Conservation (phyloP, 2,797 vertebrate species). For the Arnoldichthys spilopterus region DNA sequence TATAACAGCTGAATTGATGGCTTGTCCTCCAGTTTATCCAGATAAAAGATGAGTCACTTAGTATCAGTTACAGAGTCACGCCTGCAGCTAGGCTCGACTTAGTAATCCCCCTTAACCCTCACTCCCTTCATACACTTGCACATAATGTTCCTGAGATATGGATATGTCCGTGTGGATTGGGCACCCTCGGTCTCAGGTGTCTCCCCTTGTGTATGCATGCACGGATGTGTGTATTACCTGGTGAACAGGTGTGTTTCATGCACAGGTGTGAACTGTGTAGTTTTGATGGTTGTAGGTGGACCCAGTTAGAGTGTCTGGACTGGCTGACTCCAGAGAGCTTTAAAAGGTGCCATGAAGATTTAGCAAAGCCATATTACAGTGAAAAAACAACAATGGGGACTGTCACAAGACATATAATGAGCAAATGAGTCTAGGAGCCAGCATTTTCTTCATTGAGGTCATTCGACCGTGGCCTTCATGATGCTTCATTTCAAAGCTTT, state of each 20-base stretch:
- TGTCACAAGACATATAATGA: slow-evolving; percentile 76
- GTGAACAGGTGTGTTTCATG: slow-evolving; percentile 76
- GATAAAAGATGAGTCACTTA: slow-evolving; percentile 69
- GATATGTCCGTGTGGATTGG: slow-evolving; percentile 49
- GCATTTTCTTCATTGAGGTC: slow-evolving; percentile 69
- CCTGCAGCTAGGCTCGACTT: slow-evolving; percentile 66
- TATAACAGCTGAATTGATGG: slow-evolving; percentile 61
- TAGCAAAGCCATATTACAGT: slow-evolving; percentile 68
- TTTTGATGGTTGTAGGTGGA: slow-evolving; percentile 71
- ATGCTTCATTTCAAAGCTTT: slow-evolving; percentile 71
- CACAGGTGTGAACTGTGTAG: slow-evolving; percentile 77
- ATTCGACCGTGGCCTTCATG: slow-evolving; percentile 68
- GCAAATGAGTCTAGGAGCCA: slow-evolving; percentile 76
- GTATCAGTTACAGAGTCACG: slow-evolving; percentile 72
- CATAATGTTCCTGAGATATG: slow-evolving; percentile 74
- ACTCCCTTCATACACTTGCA: slow-evolving; percentile 77
- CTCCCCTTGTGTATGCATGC: slow-evolving; percentile 18
- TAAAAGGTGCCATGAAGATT: slow-evolving; percentile 69
- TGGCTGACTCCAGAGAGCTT: slow-evolving; percentile 79
- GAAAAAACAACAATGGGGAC: slow-evolving; percentile 79
- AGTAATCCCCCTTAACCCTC: slow-evolving; percentile 74
- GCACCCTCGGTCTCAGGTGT: slow-evolving; percentile 50
- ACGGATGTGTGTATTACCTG: slow-evolving; percentile 45
- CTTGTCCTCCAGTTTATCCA: slow-evolving; percentile 59
- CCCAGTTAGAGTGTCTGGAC: slow-evolving; percentile 76